These are phyloP conservation scores for Diorhabda elongata DNA, from an alignment of 1,140 invertebrate species.

Conservation along the genomic window DNA sequence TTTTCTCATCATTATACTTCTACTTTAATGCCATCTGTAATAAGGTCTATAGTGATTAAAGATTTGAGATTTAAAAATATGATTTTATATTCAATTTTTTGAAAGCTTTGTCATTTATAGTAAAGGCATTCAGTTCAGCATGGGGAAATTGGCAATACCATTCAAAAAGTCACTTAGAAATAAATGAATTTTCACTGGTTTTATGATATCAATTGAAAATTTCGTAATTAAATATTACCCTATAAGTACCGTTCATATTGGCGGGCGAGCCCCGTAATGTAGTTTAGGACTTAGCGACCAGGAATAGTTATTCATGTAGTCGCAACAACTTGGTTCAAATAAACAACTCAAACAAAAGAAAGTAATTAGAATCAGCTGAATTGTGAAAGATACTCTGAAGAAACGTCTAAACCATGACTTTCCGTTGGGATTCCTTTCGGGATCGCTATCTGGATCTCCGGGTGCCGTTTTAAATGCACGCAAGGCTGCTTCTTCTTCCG, in stretches of 20 bases:
- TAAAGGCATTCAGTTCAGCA: too few relatives aligned
- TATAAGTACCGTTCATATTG: constrained; percentile 43
- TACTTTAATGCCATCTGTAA: too few relatives aligned
- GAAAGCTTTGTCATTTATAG: too few relatives aligned
- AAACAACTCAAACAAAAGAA: constrained; percentile 77
- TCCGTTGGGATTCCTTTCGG: constrained; percentile 47
- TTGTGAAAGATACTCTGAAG: constrained; percentile 69
- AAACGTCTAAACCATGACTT: constrained; percentile 71
- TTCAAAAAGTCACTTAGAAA: too few relatives aligned
- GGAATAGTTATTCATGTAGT: constrained; percentile 76
- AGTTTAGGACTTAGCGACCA: constrained; percentile 79
- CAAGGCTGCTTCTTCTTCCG: constrained; percentile 20
- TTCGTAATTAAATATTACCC: background rate
- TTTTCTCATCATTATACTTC: too few relatives aligned
- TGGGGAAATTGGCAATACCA: too few relatives aligned
- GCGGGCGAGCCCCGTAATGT: constrained; percentile 78
- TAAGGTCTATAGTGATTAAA: too few relatives aligned
- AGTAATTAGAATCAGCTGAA: constrained; percentile 77
- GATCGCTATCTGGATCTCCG: constrained; percentile 49
- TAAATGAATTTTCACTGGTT: too few relatives aligned
- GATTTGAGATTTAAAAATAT: too few relatives aligned
- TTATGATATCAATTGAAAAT: too few relatives aligned
- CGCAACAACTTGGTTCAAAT: constrained; percentile 79
- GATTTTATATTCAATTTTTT: too few relatives aligned
- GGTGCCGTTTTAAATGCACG: constrained; percentile 19